phyloP scores from a whole-genome alignment of 2,888 invertebrate genomes.

The Troglohyphantes excavatus region DNA sequence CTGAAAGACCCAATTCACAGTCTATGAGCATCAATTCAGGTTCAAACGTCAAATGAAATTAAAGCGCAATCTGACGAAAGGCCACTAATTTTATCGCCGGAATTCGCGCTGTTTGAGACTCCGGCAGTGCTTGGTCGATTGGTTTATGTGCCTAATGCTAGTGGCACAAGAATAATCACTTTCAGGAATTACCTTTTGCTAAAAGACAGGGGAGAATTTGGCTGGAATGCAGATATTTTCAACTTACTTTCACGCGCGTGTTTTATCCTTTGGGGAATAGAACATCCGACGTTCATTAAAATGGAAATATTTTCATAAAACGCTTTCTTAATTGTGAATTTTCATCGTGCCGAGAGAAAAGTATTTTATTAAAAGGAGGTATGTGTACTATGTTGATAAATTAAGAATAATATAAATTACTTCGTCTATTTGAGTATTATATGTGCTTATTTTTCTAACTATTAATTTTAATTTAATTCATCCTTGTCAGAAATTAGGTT shows the following conservation, averaged over 20 bases:
- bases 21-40: neutral
- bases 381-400: too few species aligned
- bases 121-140: neutral
- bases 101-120: neutral
- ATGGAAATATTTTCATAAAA: neutral
- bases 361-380: too few species aligned
- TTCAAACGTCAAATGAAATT: neutral
- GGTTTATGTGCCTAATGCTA: neutral
- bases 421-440: too few species aligned
- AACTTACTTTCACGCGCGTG: neutral
- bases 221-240: slow-evolving; percentile 16
- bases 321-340: neutral
- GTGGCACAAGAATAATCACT: slow-evolving; percentile 23
- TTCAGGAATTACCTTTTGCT: neutral
- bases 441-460: too few species aligned
- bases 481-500: too few species aligned
- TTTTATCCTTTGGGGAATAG: neutral
- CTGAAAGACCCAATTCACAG: slow-evolving; percentile 11
- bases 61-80: slow-evolving; percentile 20
- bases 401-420: too few species aligned
- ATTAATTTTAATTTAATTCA: too few species aligned
- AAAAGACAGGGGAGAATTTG: slow-evolving; percentile 8
- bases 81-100: slow-evolving; percentile 13
- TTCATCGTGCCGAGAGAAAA: neutral
- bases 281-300: too few species aligned